Evolutionary conservation across 2,888 invertebrate species (phyloP), one percentile per base, ranked within the genome.

Genomic region (Achlya flavicornis): DNA sequence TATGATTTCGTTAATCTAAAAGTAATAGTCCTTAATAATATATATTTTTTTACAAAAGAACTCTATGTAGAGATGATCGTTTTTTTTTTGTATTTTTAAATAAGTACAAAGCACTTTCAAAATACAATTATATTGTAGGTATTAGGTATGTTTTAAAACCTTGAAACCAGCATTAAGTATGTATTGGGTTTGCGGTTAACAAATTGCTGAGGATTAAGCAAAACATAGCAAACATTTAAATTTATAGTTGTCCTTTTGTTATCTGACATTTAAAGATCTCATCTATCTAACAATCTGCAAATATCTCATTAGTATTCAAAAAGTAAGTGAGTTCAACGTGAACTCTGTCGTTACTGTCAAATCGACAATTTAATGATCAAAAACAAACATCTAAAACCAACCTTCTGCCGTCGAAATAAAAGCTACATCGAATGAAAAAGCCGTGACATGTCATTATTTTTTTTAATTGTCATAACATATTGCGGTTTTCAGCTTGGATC

Each of bases 401-500:
- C 59, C 59, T 61, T 66, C 61, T 26, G 3, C 5, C n/a, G 3
- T 26, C 19, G 12, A 4, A n/a, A 19, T 64, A 62, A 61, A 46
- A 46, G 48, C 16, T 57, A 59, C 57, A n/a, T 35, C 12, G n/a
- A 35, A 57, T 12, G 41, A 46, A 64, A 67, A 69, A 68, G 70
- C 66, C 68, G 38, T 62, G 64, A 62, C 61, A 60, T 61, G 61
- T 66, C 64, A 68, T 63, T 61, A 70, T 73, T 73, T 41, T 78
- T n/a, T 77, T 73, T 77, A 71, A 66, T 67, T 68, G 69, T 71
- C 74, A 71, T 72, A 78, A 75, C 73, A 72, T 70, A 74, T 77
- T 74, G 74, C 77, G 74, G 80, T 79, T 79, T 78, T 75, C 72
- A 70, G 68, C 67, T 72, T 68, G 67, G 69, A 67, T 66, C 69